Conservation (phyloP, 2,797 vertebrate genomes). For the Enteromius trimaculatus region DNA sequence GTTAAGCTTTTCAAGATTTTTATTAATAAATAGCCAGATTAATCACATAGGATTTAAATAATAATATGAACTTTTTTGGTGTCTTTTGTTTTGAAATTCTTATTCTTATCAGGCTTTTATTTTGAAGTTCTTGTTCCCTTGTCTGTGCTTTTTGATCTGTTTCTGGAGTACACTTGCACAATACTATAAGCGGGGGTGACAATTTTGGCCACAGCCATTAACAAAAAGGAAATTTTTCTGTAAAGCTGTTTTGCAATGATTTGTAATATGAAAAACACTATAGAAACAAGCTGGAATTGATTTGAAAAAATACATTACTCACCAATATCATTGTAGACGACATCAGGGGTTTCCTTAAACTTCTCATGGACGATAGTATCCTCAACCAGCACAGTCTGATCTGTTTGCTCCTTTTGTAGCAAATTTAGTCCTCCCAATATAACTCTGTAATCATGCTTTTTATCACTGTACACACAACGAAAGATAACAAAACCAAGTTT, state of each 20-base stretch:
- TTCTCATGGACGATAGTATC: conserved; percentile 76
- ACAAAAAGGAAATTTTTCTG: not conserved
- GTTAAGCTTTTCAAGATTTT: not conserved
- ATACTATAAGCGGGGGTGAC: not conserved
- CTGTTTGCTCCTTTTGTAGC: conserved; percentile 68
- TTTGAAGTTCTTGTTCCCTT: not conserved
- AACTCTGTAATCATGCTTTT: conserved; percentile 74
- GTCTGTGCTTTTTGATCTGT: not conserved
- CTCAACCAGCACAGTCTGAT: conserved; percentile 82
- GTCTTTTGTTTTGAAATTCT: not conserved
- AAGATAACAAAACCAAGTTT: not conserved
- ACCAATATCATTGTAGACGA: conserved; percentile 88
- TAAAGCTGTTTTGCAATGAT: too few relatives aligned
- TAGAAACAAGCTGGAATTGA: too few relatives aligned
- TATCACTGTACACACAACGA: conserved; percentile 63
- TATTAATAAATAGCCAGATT: not conserved
- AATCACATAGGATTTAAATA: not conserved
- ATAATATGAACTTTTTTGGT: not conserved
- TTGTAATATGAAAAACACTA: too few relatives aligned
- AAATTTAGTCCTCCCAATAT: conserved; percentile 81
- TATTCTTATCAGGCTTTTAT: conserved; percentile 1
- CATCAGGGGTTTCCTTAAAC: conserved; percentile 69
- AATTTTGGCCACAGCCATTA: not conserved
- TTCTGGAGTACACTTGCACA: not conserved
- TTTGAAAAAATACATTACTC: conserved; percentile 46